These are phyloP conservation scores for Lagorchestes hirsutus DNA, from an alignment of 2,797 vertebrate genomes.

Conservation along the genomic window DNA sequence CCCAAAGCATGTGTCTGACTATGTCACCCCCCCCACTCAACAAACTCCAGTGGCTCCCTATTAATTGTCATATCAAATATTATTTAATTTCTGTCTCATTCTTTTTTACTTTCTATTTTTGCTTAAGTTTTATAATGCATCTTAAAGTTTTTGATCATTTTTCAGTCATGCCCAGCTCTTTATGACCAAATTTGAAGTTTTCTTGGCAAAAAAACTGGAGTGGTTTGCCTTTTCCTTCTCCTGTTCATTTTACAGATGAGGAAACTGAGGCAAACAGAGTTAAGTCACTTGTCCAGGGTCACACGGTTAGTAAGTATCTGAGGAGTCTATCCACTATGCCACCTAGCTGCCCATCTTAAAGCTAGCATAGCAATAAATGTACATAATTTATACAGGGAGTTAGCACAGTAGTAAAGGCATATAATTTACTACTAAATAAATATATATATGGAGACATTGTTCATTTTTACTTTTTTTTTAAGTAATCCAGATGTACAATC, in stretches of 20 bases:
- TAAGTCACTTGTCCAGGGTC: background rate
- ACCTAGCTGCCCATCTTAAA: background rate
- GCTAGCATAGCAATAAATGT: background rate
- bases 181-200: background rate
- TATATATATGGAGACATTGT: background rate
- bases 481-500: background rate
- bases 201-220: background rate
- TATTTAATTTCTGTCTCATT: background rate
- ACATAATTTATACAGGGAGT: background rate
- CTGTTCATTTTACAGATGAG: background rate
- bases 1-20: background rate
- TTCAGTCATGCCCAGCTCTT: background rate
- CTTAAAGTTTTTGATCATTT: background rate
- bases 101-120: background rate
- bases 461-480: background rate
- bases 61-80: background rate
- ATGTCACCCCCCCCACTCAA: background rate
- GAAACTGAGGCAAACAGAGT: background rate
- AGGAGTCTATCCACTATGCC: background rate
- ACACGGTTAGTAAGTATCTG: background rate
- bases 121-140: background rate
- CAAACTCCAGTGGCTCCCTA: background rate
- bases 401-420: background rate
- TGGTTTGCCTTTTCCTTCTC: background rate
- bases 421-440: background rate